Evolutionary conservation across 2,113 vertebrate genomes (phyloP).

Genomic region (Sprattus sprattus): DNA sequence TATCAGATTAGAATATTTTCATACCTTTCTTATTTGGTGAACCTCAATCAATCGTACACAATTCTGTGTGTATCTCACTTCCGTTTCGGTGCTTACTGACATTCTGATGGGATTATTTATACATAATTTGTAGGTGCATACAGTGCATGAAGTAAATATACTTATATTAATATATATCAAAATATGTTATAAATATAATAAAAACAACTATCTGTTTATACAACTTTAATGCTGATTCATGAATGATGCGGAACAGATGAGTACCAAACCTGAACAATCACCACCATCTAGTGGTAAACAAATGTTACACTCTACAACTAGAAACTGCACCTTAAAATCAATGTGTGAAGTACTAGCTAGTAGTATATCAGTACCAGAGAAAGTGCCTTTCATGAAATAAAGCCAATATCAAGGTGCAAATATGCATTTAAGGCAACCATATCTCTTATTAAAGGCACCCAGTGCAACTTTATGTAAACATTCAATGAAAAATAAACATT

Average conservation of each 20-base stretch:
- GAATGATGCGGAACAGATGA: background rate
- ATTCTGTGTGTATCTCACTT: background rate
- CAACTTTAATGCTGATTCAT: background rate
- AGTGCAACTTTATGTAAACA: too few relatives aligned
- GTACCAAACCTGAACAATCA: background rate
- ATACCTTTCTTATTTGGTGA: background rate
- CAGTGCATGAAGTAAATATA: too few relatives aligned
- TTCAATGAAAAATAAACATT: too few relatives aligned
- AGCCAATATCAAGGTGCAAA: too few relatives aligned
- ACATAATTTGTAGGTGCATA: too few relatives aligned
- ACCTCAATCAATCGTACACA: background rate
- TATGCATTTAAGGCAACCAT: background rate
- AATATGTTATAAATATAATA: background rate
- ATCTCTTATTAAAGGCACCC: background rate
- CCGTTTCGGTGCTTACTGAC: too few relatives aligned
- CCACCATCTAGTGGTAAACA: background rate
- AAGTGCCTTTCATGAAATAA: too few relatives aligned
- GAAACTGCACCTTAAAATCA: background rate
- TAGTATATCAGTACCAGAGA: too few relatives aligned
- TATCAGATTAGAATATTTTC: background rate
- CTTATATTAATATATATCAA: background rate
- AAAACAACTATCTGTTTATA: background rate
- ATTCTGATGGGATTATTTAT: too few relatives aligned
- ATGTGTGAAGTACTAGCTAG: too few relatives aligned
- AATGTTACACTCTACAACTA: background rate